phyloP scores from a whole-genome alignment of 1,140 invertebrate species.

The Reticulitermes speratus region DNA sequence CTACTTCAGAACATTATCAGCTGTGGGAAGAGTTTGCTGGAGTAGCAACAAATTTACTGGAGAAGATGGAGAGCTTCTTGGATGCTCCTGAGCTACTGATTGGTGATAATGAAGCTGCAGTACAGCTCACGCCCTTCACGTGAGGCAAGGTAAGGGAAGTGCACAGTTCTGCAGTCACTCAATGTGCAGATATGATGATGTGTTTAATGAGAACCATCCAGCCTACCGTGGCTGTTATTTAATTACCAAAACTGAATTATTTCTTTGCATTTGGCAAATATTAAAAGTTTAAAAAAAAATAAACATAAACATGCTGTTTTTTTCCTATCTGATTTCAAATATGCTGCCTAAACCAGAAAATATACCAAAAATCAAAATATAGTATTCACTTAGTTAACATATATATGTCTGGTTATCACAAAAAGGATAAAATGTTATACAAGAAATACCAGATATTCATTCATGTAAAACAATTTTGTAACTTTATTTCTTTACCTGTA shows the following conservation, averaged over 20 bases:
- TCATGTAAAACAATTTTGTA: background rate
- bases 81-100: slow-evolving; percentile 34
- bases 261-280: no score
- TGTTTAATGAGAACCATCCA: no score
- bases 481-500: background rate
- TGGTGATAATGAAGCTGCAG: background rate
- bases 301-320: no score
- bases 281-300: no score
- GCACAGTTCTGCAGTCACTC: no score
- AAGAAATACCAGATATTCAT: background rate
- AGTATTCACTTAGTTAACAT: no score
- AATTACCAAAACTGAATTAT: no score
- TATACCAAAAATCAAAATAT: no score
- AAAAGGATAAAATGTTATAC: background rate
- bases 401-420: background rate
- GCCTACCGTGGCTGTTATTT: no score
- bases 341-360: no score
- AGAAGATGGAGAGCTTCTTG: slow-evolving; percentile 47
- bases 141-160: background rate
- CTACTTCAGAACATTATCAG: slow-evolving; percentile 39
- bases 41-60: slow-evolving; percentile 61
- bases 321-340: no score
- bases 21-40: slow-evolving; percentile 63
- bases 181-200: no score
- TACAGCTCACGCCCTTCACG: background rate